Evolutionary conservation across 2,113 vertebrate species (phyloP), one percentile per base, ranked within the genome.

Genomic region (Numenius arquata): DNA sequence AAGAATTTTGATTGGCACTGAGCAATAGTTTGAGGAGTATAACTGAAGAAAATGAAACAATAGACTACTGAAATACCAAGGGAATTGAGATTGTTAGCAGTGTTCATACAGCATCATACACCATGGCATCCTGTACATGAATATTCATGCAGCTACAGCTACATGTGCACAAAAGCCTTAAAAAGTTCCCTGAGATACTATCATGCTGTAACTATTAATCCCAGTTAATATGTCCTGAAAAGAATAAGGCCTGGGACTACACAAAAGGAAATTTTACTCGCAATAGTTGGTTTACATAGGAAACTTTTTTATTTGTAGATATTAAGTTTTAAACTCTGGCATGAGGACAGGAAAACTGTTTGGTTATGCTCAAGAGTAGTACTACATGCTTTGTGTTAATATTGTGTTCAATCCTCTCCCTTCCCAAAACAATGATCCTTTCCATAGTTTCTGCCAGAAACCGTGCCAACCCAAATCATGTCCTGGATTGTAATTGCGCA

Each of bases 121-220:
- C 72, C 81, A 68, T 80, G 61, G 47, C 77, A 83, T 97, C 63
- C 83, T 67, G 95, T 40, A 83, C 30, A 95, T 97, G 95, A 97
- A 97, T 98, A 97, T 98, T 98, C 93, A 97, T 97, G 52, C 12
- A 38, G 32, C 55, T 94, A 83, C 34, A 85, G 27, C 66, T 96
- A 58, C 16, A 55, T 73, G 76, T 75, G 32, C 59, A 96, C 88
- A 94, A 62, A 94, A 95, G 96, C 50, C 61, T 93, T 72, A 92
- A 80, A 91, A 93, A 93, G 53, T 92, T 84, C 71, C 55, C 38
- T 63, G 63, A 95, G n/a, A 86, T 74, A 85, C 88, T 70, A 59
- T 76, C 72, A 81, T n/a, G 34, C 58, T 96, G 66, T 88, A 88
- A 91, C 58, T 89, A 81, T 88, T 88, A 96, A 93, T 93, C 40